phyloP scores from a whole-genome alignment of 2,888 invertebrate genomes.

The Mesorhabditis belari region DNA sequence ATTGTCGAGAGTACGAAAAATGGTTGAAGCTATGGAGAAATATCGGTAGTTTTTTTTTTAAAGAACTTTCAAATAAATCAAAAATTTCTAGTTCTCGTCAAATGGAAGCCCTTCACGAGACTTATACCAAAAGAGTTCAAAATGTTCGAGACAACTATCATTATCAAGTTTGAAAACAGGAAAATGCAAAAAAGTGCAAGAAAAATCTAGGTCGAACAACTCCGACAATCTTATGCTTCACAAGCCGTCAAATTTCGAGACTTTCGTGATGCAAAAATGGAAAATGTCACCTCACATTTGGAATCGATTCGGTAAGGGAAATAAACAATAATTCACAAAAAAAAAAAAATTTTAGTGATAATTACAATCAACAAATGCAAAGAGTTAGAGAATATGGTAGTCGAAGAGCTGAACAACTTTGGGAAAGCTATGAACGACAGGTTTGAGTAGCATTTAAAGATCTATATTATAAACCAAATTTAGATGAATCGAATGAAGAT shows the following conservation, averaged over 20 bases:
- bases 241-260: constrained; percentile 48
- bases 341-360: constrained; percentile 26
- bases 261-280: constrained; percentile 47
- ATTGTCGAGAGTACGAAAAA: constrained; percentile 44
- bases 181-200: not conserved
- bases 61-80: no score
- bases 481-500: constrained; percentile 48
- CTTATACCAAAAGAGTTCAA: constrained; percentile 38
- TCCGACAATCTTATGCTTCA: constrained; percentile 41
- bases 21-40: constrained; percentile 52
- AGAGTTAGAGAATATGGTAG: constrained; percentile 60
- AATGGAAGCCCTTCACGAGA: constrained; percentile 50
- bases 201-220: constrained; percentile 32
- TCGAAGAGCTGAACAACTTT: constrained; percentile 69
- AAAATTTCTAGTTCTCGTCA: constrained; percentile 29
- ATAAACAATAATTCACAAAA: not conserved
- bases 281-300: constrained; percentile 43
- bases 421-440: constrained; percentile 88
- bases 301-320: constrained; percentile 28
- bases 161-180: constrained; percentile 24
- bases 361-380: constrained; percentile 42
- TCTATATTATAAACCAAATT: not conserved
- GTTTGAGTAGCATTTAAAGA: constrained; percentile 55
- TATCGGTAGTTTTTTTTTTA: no score
- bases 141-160: constrained; percentile 47